Conservation (phyloP, 2,888 invertebrate genomes). For the Volucella inflata region DNA sequence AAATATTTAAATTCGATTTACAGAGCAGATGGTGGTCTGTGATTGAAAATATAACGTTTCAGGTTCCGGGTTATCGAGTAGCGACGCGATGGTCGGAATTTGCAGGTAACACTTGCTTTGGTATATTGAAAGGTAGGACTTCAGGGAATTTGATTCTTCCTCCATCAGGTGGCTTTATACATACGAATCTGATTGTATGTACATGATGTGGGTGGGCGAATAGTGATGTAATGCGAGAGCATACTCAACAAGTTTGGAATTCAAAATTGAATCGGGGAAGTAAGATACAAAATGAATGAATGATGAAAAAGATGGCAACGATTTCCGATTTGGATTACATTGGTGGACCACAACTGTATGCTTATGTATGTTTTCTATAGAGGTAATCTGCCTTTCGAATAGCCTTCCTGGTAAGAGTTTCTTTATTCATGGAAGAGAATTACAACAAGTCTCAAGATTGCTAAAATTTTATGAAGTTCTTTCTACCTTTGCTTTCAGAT, state of each 20-base stretch:
- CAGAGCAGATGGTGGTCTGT: constrained; percentile 71
- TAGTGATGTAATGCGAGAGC: neutral
- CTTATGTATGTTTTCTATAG: constrained; percentile 32
- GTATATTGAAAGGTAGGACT: constrained; percentile 39
- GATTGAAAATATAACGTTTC: constrained; percentile 70
- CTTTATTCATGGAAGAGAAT: too few relatives aligned
- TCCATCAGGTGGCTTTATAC: constrained; percentile 16
- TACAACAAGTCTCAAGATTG: too few relatives aligned
- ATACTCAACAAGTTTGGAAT: constrained; percentile 54
- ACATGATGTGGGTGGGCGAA: constrained; percentile 28
- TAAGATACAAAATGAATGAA: constrained; percentile 6
- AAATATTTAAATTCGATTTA: constrained; percentile 75
- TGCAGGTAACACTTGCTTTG: constrained; percentile 54
- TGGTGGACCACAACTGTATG: constrained; percentile 28
- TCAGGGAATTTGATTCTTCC: constrained; percentile 33
- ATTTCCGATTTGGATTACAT: neutral
- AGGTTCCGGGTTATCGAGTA: constrained; percentile 19
- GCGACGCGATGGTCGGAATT: constrained; percentile 3
- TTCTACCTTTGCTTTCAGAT: too few relatives aligned
- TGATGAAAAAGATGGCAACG: neutral
- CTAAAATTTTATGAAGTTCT: too few relatives aligned
- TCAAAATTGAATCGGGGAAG: constrained; percentile 37
- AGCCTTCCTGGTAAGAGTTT: too few relatives aligned
- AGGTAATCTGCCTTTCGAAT: constrained; percentile 10
- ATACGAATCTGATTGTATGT: neutral